A percentile compares a stretch with the other conserved stretches of the same genome.
Evolutionary conservation across 2,113 vertebrate species (phyloP).

Genomic region (Triplophysa siluroides): DNA sequence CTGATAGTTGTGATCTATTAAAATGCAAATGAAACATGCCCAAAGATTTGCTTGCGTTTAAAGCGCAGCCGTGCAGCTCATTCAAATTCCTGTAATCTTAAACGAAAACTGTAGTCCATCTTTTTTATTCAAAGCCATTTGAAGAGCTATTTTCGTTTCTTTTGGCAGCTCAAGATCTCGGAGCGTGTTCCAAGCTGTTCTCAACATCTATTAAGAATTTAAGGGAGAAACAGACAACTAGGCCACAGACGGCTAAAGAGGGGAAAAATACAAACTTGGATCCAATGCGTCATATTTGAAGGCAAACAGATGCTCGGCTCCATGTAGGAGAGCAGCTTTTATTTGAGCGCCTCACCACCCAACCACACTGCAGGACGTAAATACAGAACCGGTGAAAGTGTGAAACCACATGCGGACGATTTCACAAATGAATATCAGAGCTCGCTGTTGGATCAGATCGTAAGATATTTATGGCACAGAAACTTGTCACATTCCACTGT

Average conservation of each 20-base stretch:
- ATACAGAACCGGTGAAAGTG: constrained; percentile 27
- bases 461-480: constrained; percentile 13
- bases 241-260: constrained; percentile 65
- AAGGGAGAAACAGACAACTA: constrained; percentile 68
- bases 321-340: constrained; percentile 36
- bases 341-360: constrained; percentile 6
- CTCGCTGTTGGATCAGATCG: neutral
- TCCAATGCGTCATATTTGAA: constrained; percentile 35
- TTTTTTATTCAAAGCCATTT: constrained; percentile 49
- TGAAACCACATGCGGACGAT: constrained; percentile 11
- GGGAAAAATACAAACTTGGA: constrained; percentile 28
- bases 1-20: constrained; percentile 19
- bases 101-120: neutral
- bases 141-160: constrained; percentile 66
- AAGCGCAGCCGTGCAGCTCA: neutral
- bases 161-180: constrained; percentile 61
- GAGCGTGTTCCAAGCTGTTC: constrained; percentile 65
- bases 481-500: neutral
- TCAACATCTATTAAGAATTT: constrained; percentile 76
- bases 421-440: constrained; percentile 15
- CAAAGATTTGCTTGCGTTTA: neutral
- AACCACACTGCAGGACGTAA: constrained; percentile 29
- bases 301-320: constrained; percentile 50
- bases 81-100: neutral
- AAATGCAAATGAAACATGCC: constrained; percentile 34